Evolutionary conservation across 2,888 invertebrate genomes (phyloP).

Genomic region (Smittia sp.): DNA sequence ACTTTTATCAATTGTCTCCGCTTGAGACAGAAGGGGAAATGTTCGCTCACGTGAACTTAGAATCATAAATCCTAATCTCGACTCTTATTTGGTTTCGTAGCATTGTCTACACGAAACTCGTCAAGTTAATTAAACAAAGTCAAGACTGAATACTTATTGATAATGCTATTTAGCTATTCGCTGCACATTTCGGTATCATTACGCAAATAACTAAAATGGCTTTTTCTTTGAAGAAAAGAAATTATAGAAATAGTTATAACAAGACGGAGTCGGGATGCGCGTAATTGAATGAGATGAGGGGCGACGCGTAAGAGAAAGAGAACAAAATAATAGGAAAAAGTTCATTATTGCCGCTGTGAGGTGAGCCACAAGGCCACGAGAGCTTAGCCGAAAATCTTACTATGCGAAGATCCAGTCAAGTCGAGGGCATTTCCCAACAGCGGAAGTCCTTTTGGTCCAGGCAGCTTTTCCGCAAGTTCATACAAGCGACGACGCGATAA

Average conservation of each 20-base stretch:
- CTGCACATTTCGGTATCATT: neutral
- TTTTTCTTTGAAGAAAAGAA: neutral
- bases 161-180: neutral
- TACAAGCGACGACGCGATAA: constrained; percentile 69
- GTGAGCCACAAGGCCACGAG: neutral
- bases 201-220: constrained; percentile 10
- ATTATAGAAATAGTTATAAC: neutral
- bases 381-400: constrained; percentile 54
- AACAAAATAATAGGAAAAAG: neutral
- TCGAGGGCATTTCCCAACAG: constrained; percentile 73
- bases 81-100: neutral
- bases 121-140: neutral
- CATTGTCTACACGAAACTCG: neutral
- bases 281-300: constrained; percentile 33
- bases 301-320: neutral
- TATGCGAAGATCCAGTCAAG: constrained; percentile 68
- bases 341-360: neutral
- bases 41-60: constrained; percentile 3
- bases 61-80: constrained; percentile 32
- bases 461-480: constrained; percentile 68
- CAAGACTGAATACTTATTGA: neutral
- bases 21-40: constrained; percentile 16
- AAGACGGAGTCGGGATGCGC: constrained; percentile 23
- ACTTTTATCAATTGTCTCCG: constrained; percentile 35
- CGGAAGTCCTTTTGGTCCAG: constrained; percentile 71